phyloP scores from a whole-genome alignment of 2,113 vertebrate genomes.

The Pygathrix nemaeus region DNA sequence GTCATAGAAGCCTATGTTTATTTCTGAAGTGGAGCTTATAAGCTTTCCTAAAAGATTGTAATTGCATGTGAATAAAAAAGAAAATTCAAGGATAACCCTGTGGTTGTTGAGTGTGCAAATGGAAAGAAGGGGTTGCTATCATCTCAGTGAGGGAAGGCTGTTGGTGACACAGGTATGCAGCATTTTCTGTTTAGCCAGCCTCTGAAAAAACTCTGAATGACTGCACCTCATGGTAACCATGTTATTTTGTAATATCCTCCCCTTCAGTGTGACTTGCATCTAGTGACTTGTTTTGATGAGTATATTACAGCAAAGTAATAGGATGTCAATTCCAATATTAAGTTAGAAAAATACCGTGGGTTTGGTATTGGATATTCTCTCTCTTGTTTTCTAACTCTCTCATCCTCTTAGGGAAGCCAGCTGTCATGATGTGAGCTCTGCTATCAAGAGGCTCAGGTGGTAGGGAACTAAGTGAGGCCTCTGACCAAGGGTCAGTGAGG shows the following conservation, averaged over 20 bases:
- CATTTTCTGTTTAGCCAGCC: not conserved
- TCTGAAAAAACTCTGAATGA: not conserved
- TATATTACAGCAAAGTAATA: too few relatives aligned
- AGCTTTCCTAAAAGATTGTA: not conserved
- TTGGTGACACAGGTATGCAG: not conserved
- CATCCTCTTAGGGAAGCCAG: not conserved
- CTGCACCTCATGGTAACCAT: not conserved
- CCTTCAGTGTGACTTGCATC: not conserved
- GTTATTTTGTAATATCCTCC: not conserved
- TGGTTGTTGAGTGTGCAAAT: not conserved
- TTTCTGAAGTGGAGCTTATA: not conserved
- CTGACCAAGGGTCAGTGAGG: not conserved
- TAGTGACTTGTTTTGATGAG: too few relatives aligned
- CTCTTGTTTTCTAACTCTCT: not conserved
- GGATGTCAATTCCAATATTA: not conserved
- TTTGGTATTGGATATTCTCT: not conserved
- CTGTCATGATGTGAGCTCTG: not conserved
- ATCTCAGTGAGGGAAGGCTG: not conserved
- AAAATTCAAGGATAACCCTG: not conserved
- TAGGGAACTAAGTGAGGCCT: not conserved
- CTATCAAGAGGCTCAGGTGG: too few relatives aligned
- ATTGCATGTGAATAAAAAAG: not conserved
- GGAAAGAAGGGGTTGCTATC: not conserved
- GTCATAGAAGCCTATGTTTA: not conserved
- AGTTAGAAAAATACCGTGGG: not conserved